Base-by-base conservation (phyloP, 2,113 vertebrate genomes). In the Macrotis lagotis region DNA sequence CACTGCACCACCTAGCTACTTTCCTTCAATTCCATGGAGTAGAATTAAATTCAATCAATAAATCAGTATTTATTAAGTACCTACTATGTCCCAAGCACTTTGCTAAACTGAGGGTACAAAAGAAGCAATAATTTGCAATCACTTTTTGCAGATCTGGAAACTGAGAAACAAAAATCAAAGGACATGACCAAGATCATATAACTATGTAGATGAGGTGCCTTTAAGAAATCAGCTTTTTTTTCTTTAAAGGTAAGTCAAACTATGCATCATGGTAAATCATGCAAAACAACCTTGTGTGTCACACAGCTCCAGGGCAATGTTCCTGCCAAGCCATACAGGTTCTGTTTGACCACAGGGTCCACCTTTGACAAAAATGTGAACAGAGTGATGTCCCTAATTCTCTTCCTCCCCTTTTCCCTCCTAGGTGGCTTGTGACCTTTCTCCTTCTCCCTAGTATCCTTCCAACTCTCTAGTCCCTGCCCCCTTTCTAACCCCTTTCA, bases 351-450 rank as follows among this genome's bases (percentile, higher is more conserved):
- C 49, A 50, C 28, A n/a, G 59, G 3, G 49, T 55, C 44, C 90
- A 53, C 22, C n/a, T 93, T 94, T 22, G 37, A 47, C 48, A 83
- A 90, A 94, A 90, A 55, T 94, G 31, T n/a, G 91, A 91, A 88
- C 19, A 31, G 31, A 55, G 31, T 44, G 10, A 88, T 88, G 22
- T 51, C 37, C 22, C 12, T 11, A 55, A 66, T 50, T 48, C 89
- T 90, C 47, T 96, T 66, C 50, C 53, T 90, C 12, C 26, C 47
- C 50, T 88, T 91, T 94, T 90, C 31, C 16, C 74, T 55, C 83
- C 55, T 48, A 51, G 44, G 3, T 44, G 37, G 2, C 7, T 83
- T 22, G 14, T 83, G 16, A 83, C 59, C 31, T 44, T 44, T 44
- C 66, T 8, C 66, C 6, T n/a, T n/a, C 16, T 83, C 19, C 66